Base-by-base conservation (phyloP, 2,113 vertebrate genomes). In the Epinephelus moara region DNA sequence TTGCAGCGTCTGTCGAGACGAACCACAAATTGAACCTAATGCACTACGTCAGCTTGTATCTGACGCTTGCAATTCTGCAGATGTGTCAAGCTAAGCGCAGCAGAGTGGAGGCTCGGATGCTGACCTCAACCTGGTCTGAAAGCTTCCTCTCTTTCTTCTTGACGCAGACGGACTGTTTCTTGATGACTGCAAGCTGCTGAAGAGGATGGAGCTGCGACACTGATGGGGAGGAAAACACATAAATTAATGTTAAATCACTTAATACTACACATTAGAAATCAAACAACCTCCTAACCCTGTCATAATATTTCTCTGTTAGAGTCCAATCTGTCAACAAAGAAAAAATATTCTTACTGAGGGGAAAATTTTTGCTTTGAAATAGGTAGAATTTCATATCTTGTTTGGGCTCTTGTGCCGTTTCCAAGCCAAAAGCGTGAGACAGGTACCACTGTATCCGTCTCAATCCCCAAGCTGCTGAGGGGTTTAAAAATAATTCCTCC, bases 131-230 rank as follows among this genome's bases (percentile, higher is more conserved):
- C 56, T 78, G 55, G 42, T 85, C 80, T 27, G 76, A 81, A 63
- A 75, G 75, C 85, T 67, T 81, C 81, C 25, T 53, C 63, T 49
- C 74, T 61, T 86, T 88, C 85, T 82, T 92, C 85, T 81, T 92
- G 83, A 88, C 37, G 4, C 94, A 94, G 53, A 94, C 91, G 0
- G 93, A 91, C 59, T 82, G 86, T 68, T 93, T 94, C 52, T 85
- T 93, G 84, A 89, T 69, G 13, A 84, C 85, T 0, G 68, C 61
- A 66, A 88, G 78, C 53, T 86, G 88, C 80, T 89, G 89, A n/a
- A 85, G 84, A 80, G 91, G 85, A 74, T 91, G 89, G 30, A 84
- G 79, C 79, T 85, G 89, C 7, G 78, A 80, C 70, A 93, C 94
- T 95, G 90, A 30, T 0, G 0, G 50, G 33, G 14, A 72, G 30